Percentiles rank a stretch among this genome's conserved stretches.
Evolutionary conservation across 2,888 invertebrate genomes (phyloP).

Genomic region (Operophtera brumata): DNA sequence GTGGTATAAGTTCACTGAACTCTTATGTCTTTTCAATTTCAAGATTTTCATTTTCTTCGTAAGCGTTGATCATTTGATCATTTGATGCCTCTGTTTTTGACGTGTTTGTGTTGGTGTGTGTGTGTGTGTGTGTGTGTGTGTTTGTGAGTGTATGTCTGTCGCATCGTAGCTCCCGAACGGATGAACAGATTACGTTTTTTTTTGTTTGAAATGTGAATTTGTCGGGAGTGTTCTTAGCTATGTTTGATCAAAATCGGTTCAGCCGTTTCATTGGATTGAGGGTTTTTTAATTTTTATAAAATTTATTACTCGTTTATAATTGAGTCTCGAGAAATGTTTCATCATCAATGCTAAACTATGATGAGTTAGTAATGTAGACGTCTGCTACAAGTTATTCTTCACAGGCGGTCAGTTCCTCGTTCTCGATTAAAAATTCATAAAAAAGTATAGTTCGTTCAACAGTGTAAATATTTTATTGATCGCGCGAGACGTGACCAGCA

Average conservation of each 20-base stretch:
- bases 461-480: conserved; percentile 43
- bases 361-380: conserved; percentile 15
- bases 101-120: no score
- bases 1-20: conserved; percentile 46
- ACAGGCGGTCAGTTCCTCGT: conserved; percentile 23
- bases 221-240: no score
- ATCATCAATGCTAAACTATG: conserved; percentile 8
- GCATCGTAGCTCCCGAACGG: no score
- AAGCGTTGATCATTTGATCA: background rate
- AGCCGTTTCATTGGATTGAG: no score
- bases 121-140: no score
- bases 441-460: conserved; percentile 29
- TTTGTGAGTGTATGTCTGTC: no score
- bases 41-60: background rate
- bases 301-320: background rate
- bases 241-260: no score
- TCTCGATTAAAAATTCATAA: conserved; percentile 18
- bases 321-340: conserved; percentile 12
- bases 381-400: conserved; percentile 22
- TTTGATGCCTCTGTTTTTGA: background rate
- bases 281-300: no score
- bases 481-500: conserved; percentile 59
- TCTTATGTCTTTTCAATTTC: conserved; percentile 20
- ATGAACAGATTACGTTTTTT: no score
- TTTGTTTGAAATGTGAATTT: no score